Percentiles rank a stretch among this genome's conserved stretches.
Evolutionary conservation across 1,140 invertebrate genomes (phyloP).

Genomic region (Colletes gigas): DNA sequence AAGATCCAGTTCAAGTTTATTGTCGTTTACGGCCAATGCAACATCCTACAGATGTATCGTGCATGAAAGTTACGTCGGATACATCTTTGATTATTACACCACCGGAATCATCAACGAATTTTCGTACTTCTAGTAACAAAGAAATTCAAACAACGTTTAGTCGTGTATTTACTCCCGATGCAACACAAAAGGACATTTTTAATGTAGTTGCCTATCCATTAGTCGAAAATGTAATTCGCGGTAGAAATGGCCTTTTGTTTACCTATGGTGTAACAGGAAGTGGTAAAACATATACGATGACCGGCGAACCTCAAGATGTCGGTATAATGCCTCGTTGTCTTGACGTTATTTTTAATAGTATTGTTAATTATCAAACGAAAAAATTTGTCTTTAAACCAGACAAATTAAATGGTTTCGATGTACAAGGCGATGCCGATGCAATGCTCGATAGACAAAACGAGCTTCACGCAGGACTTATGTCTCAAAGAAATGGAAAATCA

Average conservation of each 20-base stretch:
- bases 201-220: conserved; percentile 92
- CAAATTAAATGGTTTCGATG: conserved; percentile 95
- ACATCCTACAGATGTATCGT: conserved; percentile 84
- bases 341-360: conserved; percentile 96
- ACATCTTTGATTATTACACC: conserved; percentile 86
- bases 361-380: conserved; percentile 88
- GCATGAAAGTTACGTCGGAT: conserved; percentile 88
- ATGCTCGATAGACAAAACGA: conserved; percentile 88
- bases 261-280: conserved; percentile 98
- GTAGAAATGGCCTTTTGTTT: conserved; percentile 95
- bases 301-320: conserved; percentile 88
- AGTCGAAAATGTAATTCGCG: conserved; percentile 89
- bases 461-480: conserved; percentile 74
- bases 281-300: conserved; percentile 98
- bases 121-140: conserved; percentile 84
- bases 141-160: conserved; percentile 90
- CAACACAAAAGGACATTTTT: conserved; percentile 92
- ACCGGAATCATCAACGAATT: conserved; percentile 84
- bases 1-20: conserved; percentile 92
- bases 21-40: conserved; percentile 90
- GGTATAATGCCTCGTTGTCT: conserved; percentile 94
- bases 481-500: conserved; percentile 72
- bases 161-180: conserved; percentile 90
- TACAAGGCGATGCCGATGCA: conserved; percentile 93
- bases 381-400: conserved; percentile 96